phyloP scores from a whole-genome alignment of 2,113 vertebrate species.

The Lepus europaeus region DNA sequence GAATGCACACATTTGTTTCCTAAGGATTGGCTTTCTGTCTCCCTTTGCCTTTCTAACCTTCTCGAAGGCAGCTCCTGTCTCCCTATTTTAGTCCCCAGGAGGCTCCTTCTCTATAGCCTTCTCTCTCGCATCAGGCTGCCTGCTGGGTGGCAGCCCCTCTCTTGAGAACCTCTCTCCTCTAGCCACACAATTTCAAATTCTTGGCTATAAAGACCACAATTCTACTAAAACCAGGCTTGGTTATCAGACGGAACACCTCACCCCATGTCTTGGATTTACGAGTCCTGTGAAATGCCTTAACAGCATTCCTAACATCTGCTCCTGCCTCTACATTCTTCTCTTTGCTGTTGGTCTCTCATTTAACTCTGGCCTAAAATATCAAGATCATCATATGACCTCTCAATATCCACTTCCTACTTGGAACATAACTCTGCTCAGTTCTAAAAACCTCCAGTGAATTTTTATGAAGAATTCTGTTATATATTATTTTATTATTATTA shows the following conservation, averaged over 20 bases:
- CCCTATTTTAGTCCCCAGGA: background rate
- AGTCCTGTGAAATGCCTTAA: background rate
- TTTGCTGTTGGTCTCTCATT: background rate
- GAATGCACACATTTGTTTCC: background rate
- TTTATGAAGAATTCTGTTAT: background rate
- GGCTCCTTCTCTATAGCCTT: background rate
- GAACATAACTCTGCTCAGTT: background rate
- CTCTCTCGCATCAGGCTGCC: background rate
- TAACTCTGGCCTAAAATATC: slow-evolving; percentile 18
- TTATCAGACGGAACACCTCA: background rate
- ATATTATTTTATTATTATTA: too few relatives aligned
- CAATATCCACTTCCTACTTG: background rate
- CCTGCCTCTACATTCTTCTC: background rate
- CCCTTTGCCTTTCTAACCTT: background rate
- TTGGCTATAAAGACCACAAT: background rate
- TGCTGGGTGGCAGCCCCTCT: background rate
- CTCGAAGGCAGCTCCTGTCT: background rate
- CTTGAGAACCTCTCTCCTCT: background rate
- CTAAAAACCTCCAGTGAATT: background rate
- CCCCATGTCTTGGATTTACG: background rate
- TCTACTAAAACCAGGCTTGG: background rate
- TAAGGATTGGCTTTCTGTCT: background rate
- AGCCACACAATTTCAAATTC: too few relatives aligned
- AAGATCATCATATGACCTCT: slow-evolving; percentile 20
- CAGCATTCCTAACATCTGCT: background rate